Conservation (phyloP, 2,888 invertebrate species). For the Taenaris catops region DNA sequence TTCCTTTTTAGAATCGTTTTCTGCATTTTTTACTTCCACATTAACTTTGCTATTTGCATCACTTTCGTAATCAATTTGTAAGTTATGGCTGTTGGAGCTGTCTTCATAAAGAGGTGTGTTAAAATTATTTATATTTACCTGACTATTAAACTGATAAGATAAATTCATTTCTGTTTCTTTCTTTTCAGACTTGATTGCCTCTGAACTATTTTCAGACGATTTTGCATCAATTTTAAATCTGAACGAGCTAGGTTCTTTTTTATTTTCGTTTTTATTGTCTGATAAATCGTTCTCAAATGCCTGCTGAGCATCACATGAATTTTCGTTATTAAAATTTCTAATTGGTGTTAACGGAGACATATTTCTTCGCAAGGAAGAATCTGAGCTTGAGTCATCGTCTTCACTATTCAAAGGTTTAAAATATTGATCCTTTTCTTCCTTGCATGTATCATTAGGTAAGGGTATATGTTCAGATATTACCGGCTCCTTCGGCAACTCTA, state of each 20-base stretch:
- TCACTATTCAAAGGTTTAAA: conserved; percentile 60
- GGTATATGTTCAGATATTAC: conserved; percentile 40
- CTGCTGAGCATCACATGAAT: conserved; percentile 70
- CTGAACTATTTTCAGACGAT: conserved; percentile 43
- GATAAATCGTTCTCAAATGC: conserved; percentile 58
- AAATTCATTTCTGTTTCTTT: conserved; percentile 46
- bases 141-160: conserved; percentile 57
- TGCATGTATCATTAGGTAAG: conserved; percentile 45
- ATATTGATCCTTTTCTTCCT: conserved; percentile 40
- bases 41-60: conserved; percentile 69
- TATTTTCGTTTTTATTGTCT: conserved; percentile 43
- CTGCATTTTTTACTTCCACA: conserved; percentile 46
- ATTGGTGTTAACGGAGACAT: conserved; percentile 73
- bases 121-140: conserved; percentile 59
- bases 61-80: conserved; percentile 71
- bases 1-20: conserved; percentile 52
- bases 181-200: conserved; percentile 42
- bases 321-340: conserved; percentile 67
- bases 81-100: conserved; percentile 65
- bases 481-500: conserved; percentile 51
- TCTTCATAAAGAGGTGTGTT: conserved; percentile 64
- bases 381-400: conserved; percentile 62
- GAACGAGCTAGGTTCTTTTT: conserved; percentile 56
- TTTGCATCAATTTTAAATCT: conserved; percentile 62
- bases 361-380: conserved; percentile 61